Percentiles rank a stretch among this genome's conserved stretches.
Evolutionary conservation across 2,113 vertebrate species (phyloP).

Genomic region (Microcebus jonahi): DNA sequence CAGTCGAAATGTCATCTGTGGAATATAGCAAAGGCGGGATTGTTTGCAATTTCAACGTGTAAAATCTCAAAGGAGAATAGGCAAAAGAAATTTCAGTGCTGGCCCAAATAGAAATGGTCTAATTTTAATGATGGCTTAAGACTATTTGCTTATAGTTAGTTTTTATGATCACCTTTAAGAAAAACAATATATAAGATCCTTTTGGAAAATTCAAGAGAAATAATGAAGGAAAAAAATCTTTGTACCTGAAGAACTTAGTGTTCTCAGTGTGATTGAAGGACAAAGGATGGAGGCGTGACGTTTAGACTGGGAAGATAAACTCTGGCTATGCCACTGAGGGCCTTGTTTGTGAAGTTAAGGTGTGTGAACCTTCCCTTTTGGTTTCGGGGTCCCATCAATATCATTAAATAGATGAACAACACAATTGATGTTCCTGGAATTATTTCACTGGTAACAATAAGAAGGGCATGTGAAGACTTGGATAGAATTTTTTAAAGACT

Average conservation of each 20-base stretch:
- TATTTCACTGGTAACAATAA: neutral
- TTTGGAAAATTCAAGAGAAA: neutral
- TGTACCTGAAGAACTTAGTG: neutral
- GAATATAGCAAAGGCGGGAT: neutral
- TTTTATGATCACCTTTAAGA: neutral
- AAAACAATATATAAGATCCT: neutral
- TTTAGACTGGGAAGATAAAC: neutral
- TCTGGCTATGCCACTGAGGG: neutral
- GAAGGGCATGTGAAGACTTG: neutral
- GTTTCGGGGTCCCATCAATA: neutral
- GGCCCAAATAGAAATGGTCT: neutral
- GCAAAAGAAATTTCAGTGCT: neutral
- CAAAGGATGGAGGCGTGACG: neutral
- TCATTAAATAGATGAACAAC: neutral
- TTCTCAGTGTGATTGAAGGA: neutral
- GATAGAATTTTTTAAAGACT: neutral
- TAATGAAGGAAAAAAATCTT: neutral
- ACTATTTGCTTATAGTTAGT: neutral
- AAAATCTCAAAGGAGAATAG: neutral
- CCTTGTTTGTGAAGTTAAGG: neutral
- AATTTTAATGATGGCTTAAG: neutral
- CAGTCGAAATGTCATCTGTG: conserved; percentile 10
- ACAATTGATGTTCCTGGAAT: neutral
- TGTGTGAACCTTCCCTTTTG: neutral
- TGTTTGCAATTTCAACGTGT: neutral